A percentile compares a stretch with the other conserved stretches of the same genome.
phyloP scores from a whole-genome alignment of 2,797 vertebrate species.

The Galaxias olidus region DNA sequence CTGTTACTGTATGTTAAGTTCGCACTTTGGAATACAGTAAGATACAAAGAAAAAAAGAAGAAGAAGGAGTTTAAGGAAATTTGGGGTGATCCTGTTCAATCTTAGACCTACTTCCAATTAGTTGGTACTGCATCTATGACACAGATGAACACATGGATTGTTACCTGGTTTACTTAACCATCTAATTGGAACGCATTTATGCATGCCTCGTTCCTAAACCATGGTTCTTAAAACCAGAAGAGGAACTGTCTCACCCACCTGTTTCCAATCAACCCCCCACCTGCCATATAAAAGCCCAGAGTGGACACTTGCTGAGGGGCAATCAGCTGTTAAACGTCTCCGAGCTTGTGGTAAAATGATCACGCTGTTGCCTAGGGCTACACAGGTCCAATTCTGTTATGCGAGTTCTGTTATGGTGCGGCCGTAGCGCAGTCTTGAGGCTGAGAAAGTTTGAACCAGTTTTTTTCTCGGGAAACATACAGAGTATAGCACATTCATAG shows the following conservation, averaged over 20 bases:
- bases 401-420: background rate
- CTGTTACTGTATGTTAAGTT: no score
- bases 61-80: no score
- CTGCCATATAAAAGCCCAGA: slow-evolving; percentile 61
- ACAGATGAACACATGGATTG: background rate
- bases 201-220: slow-evolving; percentile 23
- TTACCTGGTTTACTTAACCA: slow-evolving; percentile 15
- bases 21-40: no score
- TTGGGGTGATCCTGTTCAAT: no score
- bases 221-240: slow-evolving; percentile 22
- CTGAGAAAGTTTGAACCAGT: background rate
- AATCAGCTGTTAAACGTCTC: slow-evolving; percentile 41
- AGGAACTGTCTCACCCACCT: slow-evolving; percentile 53
- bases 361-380: slow-evolving; percentile 20
- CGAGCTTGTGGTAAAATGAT: slow-evolving; percentile 39
- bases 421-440: background rate
- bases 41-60: no score
- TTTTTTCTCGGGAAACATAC: background rate
- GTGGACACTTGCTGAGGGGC: slow-evolving; percentile 38
- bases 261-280: slow-evolving; percentile 64
- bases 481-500: background rate
- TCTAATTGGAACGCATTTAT: slow-evolving; percentile 19
- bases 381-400: background rate
- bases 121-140: no score
- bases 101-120: no score